Evolutionary conservation across 2,888 invertebrate genomes (phyloP).

Genomic region (Drosophila flavopinicola): DNA sequence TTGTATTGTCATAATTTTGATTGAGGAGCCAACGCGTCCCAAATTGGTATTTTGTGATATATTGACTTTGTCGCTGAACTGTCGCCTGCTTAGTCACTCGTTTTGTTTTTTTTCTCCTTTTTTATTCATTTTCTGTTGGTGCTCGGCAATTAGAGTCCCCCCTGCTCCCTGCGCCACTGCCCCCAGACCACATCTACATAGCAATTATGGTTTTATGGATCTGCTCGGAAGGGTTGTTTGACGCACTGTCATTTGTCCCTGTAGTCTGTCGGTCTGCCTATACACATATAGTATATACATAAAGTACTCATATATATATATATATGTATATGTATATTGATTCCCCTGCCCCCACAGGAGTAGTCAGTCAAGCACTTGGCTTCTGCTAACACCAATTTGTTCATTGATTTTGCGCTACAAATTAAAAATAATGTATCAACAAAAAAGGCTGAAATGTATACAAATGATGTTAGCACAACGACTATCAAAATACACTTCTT

Average conservation of each 20-base stretch:
- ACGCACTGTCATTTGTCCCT: slow-evolving; percentile 64
- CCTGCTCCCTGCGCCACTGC: neutral
- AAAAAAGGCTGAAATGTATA: slow-evolving; percentile 13
- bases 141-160: slow-evolving; percentile 54
- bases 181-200: slow-evolving; percentile 59
- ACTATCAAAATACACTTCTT: slow-evolving; percentile 4
- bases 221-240: slow-evolving; percentile 65
- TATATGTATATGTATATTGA: slow-evolving; percentile 4
- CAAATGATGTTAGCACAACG: neutral
- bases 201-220: slow-evolving; percentile 68
- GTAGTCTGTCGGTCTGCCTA: neutral
- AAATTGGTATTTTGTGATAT: slow-evolving; percentile 79
- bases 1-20: slow-evolving; percentile 82
- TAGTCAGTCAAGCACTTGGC: slow-evolving; percentile 68
- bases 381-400: slow-evolving; percentile 80
- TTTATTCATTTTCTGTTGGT: slow-evolving; percentile 6
- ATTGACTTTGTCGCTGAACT: slow-evolving; percentile 72
- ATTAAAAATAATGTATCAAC: slow-evolving; percentile 69
- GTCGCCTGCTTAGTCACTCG: slow-evolving; percentile 74
- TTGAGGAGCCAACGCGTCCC: slow-evolving; percentile 74
- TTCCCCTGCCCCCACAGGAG: neutral
- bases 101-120: neutral
- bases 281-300: neutral
- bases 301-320: slow-evolving; percentile 5
- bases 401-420: slow-evolving; percentile 71